These are phyloP conservation scores for Ophioderma brevispina DNA, from an alignment of 35 echinoderm and acorn worm genomes.

Conservation along the genomic window DNA sequence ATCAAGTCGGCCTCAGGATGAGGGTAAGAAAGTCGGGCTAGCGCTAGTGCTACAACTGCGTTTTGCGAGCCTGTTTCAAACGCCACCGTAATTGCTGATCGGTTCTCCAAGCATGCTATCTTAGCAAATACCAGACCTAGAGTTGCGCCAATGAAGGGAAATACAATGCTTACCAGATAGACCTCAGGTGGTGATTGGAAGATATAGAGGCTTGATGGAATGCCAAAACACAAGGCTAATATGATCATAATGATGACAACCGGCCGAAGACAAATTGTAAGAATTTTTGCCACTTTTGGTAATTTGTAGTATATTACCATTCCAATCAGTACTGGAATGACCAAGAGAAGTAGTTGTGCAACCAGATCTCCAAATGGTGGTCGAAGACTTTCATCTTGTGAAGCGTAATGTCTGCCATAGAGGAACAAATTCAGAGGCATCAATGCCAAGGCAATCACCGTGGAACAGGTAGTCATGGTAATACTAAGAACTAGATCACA, in stretches of 20 bases:
- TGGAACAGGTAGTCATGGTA: conserved; percentile 91
- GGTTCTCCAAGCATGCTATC: conserved; percentile 40
- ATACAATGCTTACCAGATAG: conserved; percentile 22
- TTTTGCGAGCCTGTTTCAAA: conserved; percentile 93
- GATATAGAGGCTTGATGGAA: conserved; percentile 61
- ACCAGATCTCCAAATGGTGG: conserved; percentile 75
- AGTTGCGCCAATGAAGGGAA: conserved; percentile 51
- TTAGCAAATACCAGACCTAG: conserved; percentile 67
- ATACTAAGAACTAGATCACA: conserved; percentile 86
- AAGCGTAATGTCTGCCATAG: conserved; percentile 69
- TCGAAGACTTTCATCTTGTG: conserved; percentile 34
- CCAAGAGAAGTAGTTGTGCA: conserved; percentile 67
- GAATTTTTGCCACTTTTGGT: conserved; percentile 35
- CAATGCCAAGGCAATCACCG: conserved; percentile 74
- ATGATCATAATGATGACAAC: conserved; percentile 50
- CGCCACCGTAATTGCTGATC: conserved; percentile 60
- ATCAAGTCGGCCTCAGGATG: conserved; percentile 80
- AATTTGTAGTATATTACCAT: conserved; percentile 74
- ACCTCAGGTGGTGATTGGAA: conserved; percentile 48
- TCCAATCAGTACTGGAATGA: conserved; percentile 65
- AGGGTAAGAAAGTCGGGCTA: conserved; percentile 74
- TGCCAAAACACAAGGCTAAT: conserved; percentile 51
- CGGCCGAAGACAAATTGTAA: conserved; percentile 61
- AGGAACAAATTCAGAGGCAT: conserved; percentile 97
- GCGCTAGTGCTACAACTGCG: conserved; percentile 59